Evolutionary conservation across 1,140 invertebrate genomes (phyloP), one percentile per base, ranked within the genome.

Genomic region (Lineus longissimus): DNA sequence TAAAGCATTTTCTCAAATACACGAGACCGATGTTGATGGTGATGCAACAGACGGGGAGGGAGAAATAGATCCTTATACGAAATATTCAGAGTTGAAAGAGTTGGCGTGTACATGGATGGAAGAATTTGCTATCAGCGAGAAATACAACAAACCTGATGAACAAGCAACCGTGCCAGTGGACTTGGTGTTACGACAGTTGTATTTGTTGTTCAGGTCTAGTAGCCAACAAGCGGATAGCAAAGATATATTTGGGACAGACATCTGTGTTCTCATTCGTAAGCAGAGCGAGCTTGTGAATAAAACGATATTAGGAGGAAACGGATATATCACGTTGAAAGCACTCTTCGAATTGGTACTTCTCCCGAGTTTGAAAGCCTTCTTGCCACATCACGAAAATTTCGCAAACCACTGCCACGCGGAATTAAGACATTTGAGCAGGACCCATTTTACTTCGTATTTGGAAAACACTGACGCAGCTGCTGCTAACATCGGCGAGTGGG

Each of bases 371-470:
- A 51, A 7, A 51, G 6, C 47, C 6, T 51, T 51, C 47, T n/a
- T 51, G n/a, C 47, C 47, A 9, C 47, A 51, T n/a, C 47, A 51
- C 47, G n/a, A 51, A 51, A 51, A 51, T n/a, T 51, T 51, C 47
- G n/a, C 47, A 51, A 51, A 51, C 25, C 47, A 51, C 47, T 51
- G 47, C n/a, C 47, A 51, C 47, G 47, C 47, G 9, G 47, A 51
- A 51, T 51, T 51, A 51, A 51, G 47, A 51, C 47, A 51, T 51
- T 51, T 51, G 47, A 51, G 47, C 47, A 51, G 47, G n/a, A 51
- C 47, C 4, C 47, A 51, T 6, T 51, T 51, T 51, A 9, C 47
- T 6, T 4, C 47, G n/a, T 51, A 51, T 51, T 51, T 51, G 47
- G 47, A 51, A 51, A 27, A n/a, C 6, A n/a, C n/a, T 19, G 47